phyloP scores from a whole-genome alignment of 1,140 invertebrate species.

The Palaemon carinicauda region DNA sequence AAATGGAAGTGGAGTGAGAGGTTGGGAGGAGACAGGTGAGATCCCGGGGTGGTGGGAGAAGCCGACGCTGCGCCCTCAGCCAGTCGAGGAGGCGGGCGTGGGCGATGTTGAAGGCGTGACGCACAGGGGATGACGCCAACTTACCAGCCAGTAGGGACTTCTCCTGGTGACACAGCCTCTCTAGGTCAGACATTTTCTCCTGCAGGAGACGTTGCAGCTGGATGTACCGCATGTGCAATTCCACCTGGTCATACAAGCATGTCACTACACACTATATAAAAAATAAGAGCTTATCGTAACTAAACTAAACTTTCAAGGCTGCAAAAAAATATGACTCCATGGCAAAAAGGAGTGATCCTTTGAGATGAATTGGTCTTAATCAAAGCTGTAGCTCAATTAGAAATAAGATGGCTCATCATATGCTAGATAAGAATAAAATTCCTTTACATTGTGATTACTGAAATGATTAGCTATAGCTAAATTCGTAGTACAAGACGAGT shows the following conservation, averaged over 20 bases:
- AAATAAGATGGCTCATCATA: too few species aligned
- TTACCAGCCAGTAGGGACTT: slow-evolving; percentile 72
- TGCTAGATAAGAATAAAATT: too few species aligned
- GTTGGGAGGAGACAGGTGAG: slow-evolving; percentile 46
- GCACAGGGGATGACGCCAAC: slow-evolving; percentile 57
- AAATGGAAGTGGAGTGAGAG: background rate
- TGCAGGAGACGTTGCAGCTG: slow-evolving; percentile 85
- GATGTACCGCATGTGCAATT: slow-evolving; percentile 89
- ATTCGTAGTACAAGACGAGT: too few species aligned
- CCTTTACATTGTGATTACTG: too few species aligned
- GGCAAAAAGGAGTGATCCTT: too few species aligned
- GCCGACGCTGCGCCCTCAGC: slow-evolving; percentile 56
- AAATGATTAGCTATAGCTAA: too few species aligned
- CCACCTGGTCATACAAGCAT: slow-evolving; percentile 69
- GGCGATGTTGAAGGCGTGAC: slow-evolving; percentile 55
- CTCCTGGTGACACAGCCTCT: slow-evolving; percentile 82
- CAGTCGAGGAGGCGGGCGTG: slow-evolving; percentile 55
- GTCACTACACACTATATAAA: background rate
- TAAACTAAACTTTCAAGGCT: too few species aligned
- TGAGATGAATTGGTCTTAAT: too few species aligned
- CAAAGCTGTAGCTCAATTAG: too few species aligned
- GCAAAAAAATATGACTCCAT: too few species aligned
- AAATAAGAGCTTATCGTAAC: too few species aligned
- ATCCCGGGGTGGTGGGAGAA: slow-evolving; percentile 54
- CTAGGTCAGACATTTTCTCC: slow-evolving; percentile 85